These are phyloP conservation scores for Protomyctophum bolini DNA, from an alignment of 2,113 vertebrate genomes.

Conservation along the genomic window DNA sequence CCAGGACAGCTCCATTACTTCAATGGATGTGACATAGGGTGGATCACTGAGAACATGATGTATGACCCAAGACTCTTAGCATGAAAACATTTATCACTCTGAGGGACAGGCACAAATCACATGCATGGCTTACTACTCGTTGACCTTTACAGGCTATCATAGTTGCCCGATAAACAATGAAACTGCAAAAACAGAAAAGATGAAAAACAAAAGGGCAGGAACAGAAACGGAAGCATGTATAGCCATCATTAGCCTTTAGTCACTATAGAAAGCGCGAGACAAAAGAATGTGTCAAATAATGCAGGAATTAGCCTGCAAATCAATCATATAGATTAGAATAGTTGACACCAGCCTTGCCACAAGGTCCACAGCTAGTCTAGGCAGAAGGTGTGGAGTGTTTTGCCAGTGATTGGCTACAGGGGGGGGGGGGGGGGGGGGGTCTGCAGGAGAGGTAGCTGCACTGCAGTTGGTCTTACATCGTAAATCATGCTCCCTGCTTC, in stretches of 20 bases:
- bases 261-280: conserved; percentile 16
- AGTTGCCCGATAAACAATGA: conserved; percentile 13
- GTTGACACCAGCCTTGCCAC: conserved; percentile 59
- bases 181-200: neutral
- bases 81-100: conserved; percentile 46
- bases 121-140: conserved; percentile 35
- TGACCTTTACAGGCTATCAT: conserved; percentile 48
- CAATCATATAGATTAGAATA: conserved; percentile 72
- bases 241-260: conserved; percentile 34
- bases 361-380: conserved; percentile 48
- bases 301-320: conserved; percentile 65
- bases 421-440: conserved; percentile 69
- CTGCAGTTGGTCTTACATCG: conserved; percentile 60
- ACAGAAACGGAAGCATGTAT: conserved; percentile 39
- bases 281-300: conserved; percentile 48
- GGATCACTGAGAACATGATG: conserved; percentile 39
- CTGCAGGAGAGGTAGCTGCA: conserved; percentile 51
- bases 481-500: conserved; percentile 72
- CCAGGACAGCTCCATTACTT: conserved; percentile 54
- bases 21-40: conserved; percentile 33
- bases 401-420: conserved; percentile 71
- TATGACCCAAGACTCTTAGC: conserved; percentile 23
- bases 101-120: conserved; percentile 46
- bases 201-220: conserved; percentile 14
- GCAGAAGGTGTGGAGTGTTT: conserved; percentile 72